Evolutionary conservation across 2,888 invertebrate genomes (phyloP), one percentile per base, ranked within the genome.

Genomic region (Drosophila kanekoi): DNA sequence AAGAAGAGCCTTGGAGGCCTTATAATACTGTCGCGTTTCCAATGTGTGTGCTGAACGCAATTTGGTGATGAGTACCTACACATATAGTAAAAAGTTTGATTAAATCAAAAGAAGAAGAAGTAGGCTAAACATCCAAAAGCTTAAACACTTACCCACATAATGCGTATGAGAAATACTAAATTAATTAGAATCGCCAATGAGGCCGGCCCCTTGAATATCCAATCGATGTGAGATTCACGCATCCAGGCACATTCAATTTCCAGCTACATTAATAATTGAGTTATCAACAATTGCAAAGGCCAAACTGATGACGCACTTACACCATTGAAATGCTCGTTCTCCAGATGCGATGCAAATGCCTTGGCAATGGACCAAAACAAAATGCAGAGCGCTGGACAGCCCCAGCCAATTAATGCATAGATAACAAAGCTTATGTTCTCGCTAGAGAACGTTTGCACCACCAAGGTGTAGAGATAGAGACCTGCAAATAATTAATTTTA

Each of bases 1-100:
- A 16, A 98, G 93, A 18, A 98, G 94, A 0, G 98, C 98, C 92
- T 98, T 98, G 8, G 97, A 96, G 0, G 97, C 97, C 91, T 97
- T 98, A 72, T 96, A 94, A 92, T 97, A 97, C 92, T 98, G 98
- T 83, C 97, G 96, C 1, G 97, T 97, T 92, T 98, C 98, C 57
- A 96, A 93, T 1, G 96, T 97, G 90, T 97, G 97, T 3, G 98
- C 96, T 13, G 98, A 98, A 57, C 98, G 95, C 11, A 98, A 94
- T 91, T 98, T 98, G 44, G 98, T 98, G 89, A 98, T 97, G 79
- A 98, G 94, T 40, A 98, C 97, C 97, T 97, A 92, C 0, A 4
- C 0, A 23, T 40, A 28, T 28, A 6, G 13, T 8, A 16, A 5
- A 49, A 8, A 10, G 10, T 6, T 23, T 40, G 0, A 13, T 13